Percentiles rank a stretch among this genome's conserved stretches.
Evolutionary conservation across 2,888 invertebrate genomes (phyloP).

Genomic region (Schizaphis graminum): DNA sequence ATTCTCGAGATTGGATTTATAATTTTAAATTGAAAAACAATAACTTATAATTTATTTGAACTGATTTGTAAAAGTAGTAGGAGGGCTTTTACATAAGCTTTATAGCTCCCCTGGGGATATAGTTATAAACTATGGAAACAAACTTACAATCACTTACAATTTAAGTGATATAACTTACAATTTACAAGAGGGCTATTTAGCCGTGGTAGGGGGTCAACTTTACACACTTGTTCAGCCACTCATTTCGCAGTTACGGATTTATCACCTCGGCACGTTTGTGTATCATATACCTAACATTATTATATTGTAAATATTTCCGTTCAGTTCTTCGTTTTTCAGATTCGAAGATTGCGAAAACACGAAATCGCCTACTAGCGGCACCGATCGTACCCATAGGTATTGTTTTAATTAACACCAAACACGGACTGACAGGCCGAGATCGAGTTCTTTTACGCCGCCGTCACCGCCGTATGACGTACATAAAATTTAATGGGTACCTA

Average conservation of each 20-base stretch:
- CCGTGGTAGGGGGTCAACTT: background rate
- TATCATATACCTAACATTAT: background rate
- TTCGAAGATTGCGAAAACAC: background rate
- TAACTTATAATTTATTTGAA: background rate
- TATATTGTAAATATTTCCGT: background rate
- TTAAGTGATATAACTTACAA: background rate
- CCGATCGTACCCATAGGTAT: background rate
- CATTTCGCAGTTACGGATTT: too few relatives aligned
- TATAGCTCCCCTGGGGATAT: background rate
- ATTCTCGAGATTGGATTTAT: background rate
- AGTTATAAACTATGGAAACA: background rate
- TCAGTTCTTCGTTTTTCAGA: background rate
- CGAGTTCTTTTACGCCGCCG: constrained; percentile 8
- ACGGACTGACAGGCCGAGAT: constrained; percentile 17
- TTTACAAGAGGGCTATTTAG: background rate
- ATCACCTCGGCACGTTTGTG: background rate
- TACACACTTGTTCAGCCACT: background rate
- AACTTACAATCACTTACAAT: background rate
- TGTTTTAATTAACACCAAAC: constrained; percentile 50
- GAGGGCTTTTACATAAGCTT: background rate
- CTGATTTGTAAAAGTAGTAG: background rate
- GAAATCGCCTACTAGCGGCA: background rate
- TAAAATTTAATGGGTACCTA: background rate
- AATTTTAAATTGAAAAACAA: background rate
- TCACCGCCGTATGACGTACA: constrained; percentile 1